These are phyloP conservation scores for Peromyscus maniculatus DNA, from an alignment of 2,113 vertebrate genomes.

Conservation along the genomic window DNA sequence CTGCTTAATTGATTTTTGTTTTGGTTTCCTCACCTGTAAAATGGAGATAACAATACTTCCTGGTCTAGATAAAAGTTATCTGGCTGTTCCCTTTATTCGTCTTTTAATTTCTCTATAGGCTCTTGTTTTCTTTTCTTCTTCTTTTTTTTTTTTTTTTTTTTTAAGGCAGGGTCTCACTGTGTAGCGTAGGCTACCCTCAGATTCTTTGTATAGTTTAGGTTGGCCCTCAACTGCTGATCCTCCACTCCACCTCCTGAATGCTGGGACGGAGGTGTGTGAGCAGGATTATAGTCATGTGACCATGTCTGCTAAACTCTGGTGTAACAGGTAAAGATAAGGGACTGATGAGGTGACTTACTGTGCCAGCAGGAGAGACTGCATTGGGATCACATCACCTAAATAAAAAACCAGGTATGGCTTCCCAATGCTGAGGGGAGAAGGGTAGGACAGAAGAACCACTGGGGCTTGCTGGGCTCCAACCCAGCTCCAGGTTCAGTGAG, in stretches of 20 bases:
- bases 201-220: not conserved
- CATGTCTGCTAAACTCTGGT: not conserved
- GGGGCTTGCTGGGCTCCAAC: not conserved
- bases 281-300: not conserved
- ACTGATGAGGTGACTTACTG: not conserved
- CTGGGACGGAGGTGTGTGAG: not conserved
- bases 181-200: not conserved
- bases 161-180: not conserved
- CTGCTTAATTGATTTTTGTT: slow-evolving; percentile 44
- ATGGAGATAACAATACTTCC: not conserved
- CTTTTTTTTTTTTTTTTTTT: no score
- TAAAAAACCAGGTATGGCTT: not conserved
- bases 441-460: not conserved
- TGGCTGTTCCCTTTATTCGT: not conserved
- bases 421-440: not conserved
- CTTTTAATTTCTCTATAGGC: slow-evolving; percentile 28
- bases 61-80: slow-evolving; percentile 17
- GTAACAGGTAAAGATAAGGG: not conserved
- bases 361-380: not conserved
- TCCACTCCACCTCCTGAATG: not conserved
- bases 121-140: not conserved
- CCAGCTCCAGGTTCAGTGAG: not conserved
- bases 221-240: not conserved
- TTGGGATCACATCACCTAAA: not conserved
- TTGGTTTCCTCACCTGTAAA: slow-evolving; percentile 28